Evolutionary conservation across 64 coral and sea anemone genomes (phyloP), one percentile per base, ranked within the genome.

Genomic region (Montipora efflorescens): DNA sequence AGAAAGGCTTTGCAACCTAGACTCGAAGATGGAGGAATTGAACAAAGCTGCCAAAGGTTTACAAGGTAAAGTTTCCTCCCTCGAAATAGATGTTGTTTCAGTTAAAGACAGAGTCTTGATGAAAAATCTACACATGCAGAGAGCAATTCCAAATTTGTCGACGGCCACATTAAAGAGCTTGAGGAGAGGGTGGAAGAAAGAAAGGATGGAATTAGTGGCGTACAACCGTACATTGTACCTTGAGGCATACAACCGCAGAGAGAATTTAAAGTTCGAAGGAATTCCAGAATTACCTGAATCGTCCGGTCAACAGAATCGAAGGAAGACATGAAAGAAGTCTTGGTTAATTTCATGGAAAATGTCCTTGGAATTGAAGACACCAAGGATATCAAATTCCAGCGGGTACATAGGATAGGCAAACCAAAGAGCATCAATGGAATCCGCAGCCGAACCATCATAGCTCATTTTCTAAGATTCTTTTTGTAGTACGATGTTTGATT

Each of bases 231-330:
- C 23, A 0, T n/a, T 74, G 71, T 74, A 74, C 11, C 25, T 74
- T 5, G 19, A 74, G 51, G 51, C 78, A 1, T 80, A 80, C 14
- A 80, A 3, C 51, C 78, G 44, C 23, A 5, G 82, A 2, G 82
- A 85, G 52, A 85, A 85, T 46, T 20, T 85, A 46, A 85, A 64
- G 9, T 85, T 85, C 82, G 12, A 85, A 21, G 82, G 82, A 64
- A 79, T 89, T 11, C 74, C 73, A 23, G 87, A 78, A n/a, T 2
- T 74, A 8, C 23, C 71, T 11, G 0, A 74, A 74, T 25, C 7
- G n/a, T 4, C 7, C 3, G 67, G n/a, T 18, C 14, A 28, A 28
- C 5, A 43, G 16, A 74, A 74, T 70, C 50, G 47, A 51, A 75
- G 4, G 85, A 75, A 74, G 47, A 53, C 18, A 48, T 9, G 3